Evolutionary conservation across 2,113 vertebrate genomes (phyloP).

Genomic region (Charina bottae): DNA sequence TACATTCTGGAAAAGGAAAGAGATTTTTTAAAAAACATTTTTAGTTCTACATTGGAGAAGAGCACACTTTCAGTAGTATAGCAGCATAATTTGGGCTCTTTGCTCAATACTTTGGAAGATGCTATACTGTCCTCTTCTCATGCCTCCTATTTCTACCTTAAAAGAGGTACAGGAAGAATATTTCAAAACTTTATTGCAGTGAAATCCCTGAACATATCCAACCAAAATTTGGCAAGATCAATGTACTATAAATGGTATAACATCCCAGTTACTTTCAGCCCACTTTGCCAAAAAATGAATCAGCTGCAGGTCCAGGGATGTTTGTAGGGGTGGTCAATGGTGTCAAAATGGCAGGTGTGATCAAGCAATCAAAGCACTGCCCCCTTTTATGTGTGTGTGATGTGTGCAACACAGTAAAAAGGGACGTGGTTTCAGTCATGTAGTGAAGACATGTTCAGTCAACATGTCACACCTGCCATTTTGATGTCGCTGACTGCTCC

Average conservation of each 20-base stretch:
- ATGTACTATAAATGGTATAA: background rate
- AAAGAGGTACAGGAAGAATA: background rate
- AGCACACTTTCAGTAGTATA: background rate
- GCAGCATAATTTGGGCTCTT: background rate
- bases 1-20: background rate
- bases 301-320: background rate
- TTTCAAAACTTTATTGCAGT: background rate
- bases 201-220: background rate
- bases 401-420: background rate
- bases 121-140: background rate
- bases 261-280: background rate
- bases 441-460: too few relatives aligned
- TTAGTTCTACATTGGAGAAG: background rate
- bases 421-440: background rate
- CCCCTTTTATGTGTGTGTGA: background rate
- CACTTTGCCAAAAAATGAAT: background rate
- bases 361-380: background rate
- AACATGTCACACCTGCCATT: background rate
- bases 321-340: background rate
- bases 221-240: background rate
- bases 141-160: background rate
- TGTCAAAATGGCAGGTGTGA: background rate
- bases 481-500: background rate
- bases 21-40: background rate
- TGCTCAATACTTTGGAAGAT: background rate